Percentiles rank a stretch among this genome's conserved stretches.
phyloP scores from a whole-genome alignment of 1,140 invertebrate genomes.

The Episyrphus balteatus region DNA sequence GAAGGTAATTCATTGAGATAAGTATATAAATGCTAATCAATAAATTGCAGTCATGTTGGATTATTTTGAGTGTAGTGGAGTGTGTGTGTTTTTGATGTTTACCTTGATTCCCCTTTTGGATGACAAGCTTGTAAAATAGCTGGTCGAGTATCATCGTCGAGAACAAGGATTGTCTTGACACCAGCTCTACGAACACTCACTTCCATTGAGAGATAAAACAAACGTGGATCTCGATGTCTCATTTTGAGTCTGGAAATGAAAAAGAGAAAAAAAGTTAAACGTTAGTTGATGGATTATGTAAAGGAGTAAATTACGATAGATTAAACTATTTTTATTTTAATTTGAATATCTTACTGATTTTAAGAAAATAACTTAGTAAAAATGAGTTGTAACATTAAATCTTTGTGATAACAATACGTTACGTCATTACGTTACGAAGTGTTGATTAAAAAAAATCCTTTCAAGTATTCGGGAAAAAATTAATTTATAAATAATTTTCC shows the following conservation, averaged over 20 bases:
- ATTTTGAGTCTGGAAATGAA: constrained; percentile 44
- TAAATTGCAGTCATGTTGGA: neutral
- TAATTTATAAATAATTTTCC: no score
- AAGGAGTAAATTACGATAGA: neutral
- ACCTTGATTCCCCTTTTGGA: constrained; percentile 82
- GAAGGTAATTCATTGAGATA: neutral
- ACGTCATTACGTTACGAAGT: no score
- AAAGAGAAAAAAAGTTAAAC: neutral
- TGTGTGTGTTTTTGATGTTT: constrained; percentile 14
- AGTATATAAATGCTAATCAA: neutral
- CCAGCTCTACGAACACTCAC: constrained; percentile 72
- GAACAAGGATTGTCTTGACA: constrained; percentile 64
- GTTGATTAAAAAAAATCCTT: no score
- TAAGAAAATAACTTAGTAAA: neutral
- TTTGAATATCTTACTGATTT: neutral
- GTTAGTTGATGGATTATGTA: neutral
- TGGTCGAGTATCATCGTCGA: constrained; percentile 80
- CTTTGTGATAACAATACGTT: no score
- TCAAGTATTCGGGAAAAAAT: no score
- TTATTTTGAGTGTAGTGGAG: neutral
- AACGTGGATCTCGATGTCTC: constrained; percentile 78
- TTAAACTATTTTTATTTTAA: neutral
- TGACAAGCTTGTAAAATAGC: constrained; percentile 83
- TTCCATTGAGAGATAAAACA: constrained; percentile 92
- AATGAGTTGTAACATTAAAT: no score